These are phyloP conservation scores for Aspiorhynchus laticeps DNA, from an alignment of 2,113 vertebrate species.

Conservation along the genomic window DNA sequence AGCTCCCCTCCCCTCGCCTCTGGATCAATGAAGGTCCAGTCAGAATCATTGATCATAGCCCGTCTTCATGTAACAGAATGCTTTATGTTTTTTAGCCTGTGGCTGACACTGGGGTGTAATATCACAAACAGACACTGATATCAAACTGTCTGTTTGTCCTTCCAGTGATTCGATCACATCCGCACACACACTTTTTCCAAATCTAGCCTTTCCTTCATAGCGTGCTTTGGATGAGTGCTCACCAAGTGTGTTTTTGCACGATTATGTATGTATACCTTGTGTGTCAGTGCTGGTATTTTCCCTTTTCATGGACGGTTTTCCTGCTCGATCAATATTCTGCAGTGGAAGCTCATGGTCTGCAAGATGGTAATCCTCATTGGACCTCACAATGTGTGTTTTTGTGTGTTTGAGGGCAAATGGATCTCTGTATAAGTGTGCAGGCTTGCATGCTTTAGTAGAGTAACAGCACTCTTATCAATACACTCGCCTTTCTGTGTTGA, in stretches of 20 bases:
- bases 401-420: constrained; percentile 30
- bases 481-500: constrained; percentile 57
- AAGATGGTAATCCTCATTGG: constrained; percentile 64
- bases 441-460: constrained; percentile 43
- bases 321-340: constrained; percentile 72
- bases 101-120: constrained; percentile 50
- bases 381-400: constrained; percentile 51
- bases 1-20: constrained; percentile 42
- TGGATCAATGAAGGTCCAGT: constrained; percentile 70
- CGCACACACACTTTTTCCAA: background rate
- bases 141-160: constrained; percentile 48
- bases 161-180: background rate
- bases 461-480: constrained; percentile 66
- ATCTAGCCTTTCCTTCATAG: background rate
- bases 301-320: constrained; percentile 65
- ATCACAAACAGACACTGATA: constrained; percentile 38
- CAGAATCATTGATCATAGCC: constrained; percentile 66
- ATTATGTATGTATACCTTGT: constrained; percentile 4
- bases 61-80: constrained; percentile 59
- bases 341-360: constrained; percentile 66
- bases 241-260: background rate
- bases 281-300: constrained; percentile 53
- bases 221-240: background rate
- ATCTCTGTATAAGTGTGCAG: constrained; percentile 25
- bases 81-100: constrained; percentile 58